These are phyloP conservation scores for Tenthredo livida DNA, from an alignment of 2,888 invertebrate genomes.

Conservation along the genomic window DNA sequence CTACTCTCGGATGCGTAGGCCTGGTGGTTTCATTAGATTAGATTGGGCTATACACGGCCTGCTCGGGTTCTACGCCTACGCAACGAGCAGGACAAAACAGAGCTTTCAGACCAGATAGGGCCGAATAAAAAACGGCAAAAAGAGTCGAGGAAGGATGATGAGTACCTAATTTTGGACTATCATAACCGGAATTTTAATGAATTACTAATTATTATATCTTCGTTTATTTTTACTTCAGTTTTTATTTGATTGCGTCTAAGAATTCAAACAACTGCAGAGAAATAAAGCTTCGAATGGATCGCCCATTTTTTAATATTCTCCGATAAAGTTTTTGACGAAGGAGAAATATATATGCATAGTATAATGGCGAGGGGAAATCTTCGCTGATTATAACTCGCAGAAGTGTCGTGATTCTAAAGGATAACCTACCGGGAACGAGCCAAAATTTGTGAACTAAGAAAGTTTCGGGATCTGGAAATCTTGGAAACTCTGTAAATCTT, in stretches of 20 bases:
- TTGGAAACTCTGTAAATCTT: neutral
- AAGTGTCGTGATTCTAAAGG: neutral
- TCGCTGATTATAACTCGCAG: neutral
- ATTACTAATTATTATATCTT: neutral
- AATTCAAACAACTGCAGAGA: neutral
- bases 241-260: neutral
- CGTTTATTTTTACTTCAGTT: neutral
- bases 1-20: conserved; percentile 29
- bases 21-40: conserved; percentile 31
- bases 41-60: neutral
- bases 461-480: conserved; percentile 2
- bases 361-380: conserved; percentile 4
- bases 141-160: neutral
- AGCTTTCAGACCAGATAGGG: neutral
- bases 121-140: neutral
- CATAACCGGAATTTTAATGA: neutral
- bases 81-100: neutral
- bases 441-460: conserved; percentile 19
- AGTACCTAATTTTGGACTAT: neutral
- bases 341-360: neutral
- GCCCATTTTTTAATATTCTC: neutral
- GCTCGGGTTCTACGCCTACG: conserved; percentile 10
- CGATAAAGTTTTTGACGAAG: neutral
- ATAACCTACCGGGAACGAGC: neutral
- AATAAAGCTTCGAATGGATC: neutral